Evolutionary conservation across 1,140 invertebrate genomes (phyloP), one percentile per base, ranked within the genome.

Genomic region (Bombus huntii): DNA sequence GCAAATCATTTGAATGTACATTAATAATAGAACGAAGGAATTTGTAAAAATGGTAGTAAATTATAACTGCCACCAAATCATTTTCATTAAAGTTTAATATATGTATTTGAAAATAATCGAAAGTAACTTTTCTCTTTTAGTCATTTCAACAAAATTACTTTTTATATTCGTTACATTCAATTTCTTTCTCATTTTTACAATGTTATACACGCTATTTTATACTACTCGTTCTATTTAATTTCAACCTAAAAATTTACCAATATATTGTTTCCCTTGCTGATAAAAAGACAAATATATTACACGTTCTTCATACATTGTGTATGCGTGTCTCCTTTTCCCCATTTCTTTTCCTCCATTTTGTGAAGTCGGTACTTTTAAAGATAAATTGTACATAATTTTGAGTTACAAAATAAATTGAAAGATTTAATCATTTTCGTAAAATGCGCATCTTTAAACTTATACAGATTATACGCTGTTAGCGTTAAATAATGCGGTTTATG

Each of bases 1-100:
- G 28, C 10, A 75, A 70, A 68, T 65, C 8, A n/a, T 80, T 89
- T 65, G 25, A 77, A 10, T 86, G 75, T n/a, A 80, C 70, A 10
- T 28, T 89, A 44, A 75, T 13, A 4, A 77, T 89, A 76, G 82
- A 28, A 9, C 8, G 22, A 10, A 53, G 47, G 47, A 53, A 53
- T 53, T 53, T 53, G 6, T 22, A 22, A 6, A 53, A 53, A 22
- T 22, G 47, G 47, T 53, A 53, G 6, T 53, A 53, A 53, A 77
- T 42, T 15, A 72, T 37, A 83, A 84, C 28, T 42, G 8, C 9
- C 22, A 3, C 9, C 22, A 80, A 44, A 44, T 53, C 39, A 72
- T 65, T 80, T 80, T 47, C 31, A 31, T 73, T 80, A 2, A 53
- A 72, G 15, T 84, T 71, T 71, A 44, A 80, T 22, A n/a, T 39